Evolutionary conservation across 2,797 vertebrate genomes (phyloP).

Genomic region (Gila robusta): DNA sequence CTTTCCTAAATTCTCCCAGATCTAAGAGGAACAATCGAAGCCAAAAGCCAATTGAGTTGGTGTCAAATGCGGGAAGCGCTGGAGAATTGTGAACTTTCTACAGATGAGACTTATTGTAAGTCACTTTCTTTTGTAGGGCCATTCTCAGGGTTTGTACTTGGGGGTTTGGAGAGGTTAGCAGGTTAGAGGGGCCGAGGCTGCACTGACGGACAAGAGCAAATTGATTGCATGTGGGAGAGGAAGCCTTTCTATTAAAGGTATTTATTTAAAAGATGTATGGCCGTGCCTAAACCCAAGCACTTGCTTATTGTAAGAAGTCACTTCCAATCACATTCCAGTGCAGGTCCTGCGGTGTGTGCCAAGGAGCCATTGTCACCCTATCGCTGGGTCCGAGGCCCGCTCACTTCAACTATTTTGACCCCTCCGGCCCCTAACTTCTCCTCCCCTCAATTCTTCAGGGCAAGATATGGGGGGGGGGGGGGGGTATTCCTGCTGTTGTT

Average conservation of each 20-base stretch:
- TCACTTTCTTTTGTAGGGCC: constrained; percentile 36
- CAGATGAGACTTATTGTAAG: constrained; percentile 51
- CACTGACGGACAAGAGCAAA: constrained; percentile 80
- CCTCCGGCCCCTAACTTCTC: constrained; percentile 49
- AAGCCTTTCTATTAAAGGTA: constrained; percentile 63
- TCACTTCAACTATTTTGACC: constrained; percentile 43
- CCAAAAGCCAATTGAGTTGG: background rate
- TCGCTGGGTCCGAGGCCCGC: constrained; percentile 45
- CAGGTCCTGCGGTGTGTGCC: constrained; percentile 54
- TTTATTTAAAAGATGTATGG: constrained; percentile 72
- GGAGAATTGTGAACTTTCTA: constrained; percentile 18
- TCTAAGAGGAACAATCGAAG: constrained; percentile 9
- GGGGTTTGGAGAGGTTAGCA: constrained; percentile 71
- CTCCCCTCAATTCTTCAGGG: constrained; percentile 52
- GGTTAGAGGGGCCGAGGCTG: constrained; percentile 77
- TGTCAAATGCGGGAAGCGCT: background rate
- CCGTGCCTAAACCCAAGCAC: constrained; percentile 53
- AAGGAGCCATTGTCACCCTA: constrained; percentile 65
- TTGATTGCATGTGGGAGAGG: constrained; percentile 79
- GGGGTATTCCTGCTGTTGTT: constrained; percentile 70
- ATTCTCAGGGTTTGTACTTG: constrained; percentile 60
- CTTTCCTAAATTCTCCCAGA: constrained; percentile 1
- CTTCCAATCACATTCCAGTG: constrained; percentile 61
- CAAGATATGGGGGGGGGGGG: constrained; percentile 12
- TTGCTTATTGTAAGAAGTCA: constrained; percentile 67